Percentiles rank a stretch among this genome's conserved stretches.
Conservation (phyloP, 2,888 invertebrate species). For the Scotopteryx bipunctaria region DNA sequence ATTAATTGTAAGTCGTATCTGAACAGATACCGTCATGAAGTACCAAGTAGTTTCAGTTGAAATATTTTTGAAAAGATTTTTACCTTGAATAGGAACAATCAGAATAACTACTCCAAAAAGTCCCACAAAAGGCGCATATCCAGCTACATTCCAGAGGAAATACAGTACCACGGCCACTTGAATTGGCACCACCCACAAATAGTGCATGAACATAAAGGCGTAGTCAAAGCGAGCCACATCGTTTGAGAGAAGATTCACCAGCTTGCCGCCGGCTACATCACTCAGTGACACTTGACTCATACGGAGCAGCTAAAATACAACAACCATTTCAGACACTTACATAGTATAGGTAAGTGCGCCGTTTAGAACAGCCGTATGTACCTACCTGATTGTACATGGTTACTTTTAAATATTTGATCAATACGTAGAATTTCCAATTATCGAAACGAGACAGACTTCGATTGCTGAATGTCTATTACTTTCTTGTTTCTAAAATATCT, state of each 20-base stretch:
- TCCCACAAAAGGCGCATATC: slow-evolving; percentile 70
- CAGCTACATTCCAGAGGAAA: slow-evolving; percentile 62
- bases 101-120: slow-evolving; percentile 77
- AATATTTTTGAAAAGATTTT: too few species aligned
- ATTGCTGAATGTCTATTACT: too few species aligned
- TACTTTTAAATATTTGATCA: too few species aligned
- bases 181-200: slow-evolving; percentile 90
- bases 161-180: slow-evolving; percentile 84
- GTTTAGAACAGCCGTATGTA: too few species aligned
- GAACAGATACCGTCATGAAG: too few species aligned
- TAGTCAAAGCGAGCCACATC: slow-evolving; percentile 92
- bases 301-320: slow-evolving; percentile 84
- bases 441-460: too few species aligned
- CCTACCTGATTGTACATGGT: too few species aligned
- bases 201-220: slow-evolving; percentile 88
- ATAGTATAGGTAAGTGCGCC: background rate
- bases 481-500: too few species aligned
- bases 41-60: too few species aligned
- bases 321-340: background rate
- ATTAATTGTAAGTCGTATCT: too few species aligned
- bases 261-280: slow-evolving; percentile 87
- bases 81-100: slow-evolving; percentile 82
- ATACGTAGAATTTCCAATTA: too few species aligned
- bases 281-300: slow-evolving; percentile 89
- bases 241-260: slow-evolving; percentile 92